Conservation (phyloP, 2,888 invertebrate genomes). For the Ptilodon capucinus region DNA sequence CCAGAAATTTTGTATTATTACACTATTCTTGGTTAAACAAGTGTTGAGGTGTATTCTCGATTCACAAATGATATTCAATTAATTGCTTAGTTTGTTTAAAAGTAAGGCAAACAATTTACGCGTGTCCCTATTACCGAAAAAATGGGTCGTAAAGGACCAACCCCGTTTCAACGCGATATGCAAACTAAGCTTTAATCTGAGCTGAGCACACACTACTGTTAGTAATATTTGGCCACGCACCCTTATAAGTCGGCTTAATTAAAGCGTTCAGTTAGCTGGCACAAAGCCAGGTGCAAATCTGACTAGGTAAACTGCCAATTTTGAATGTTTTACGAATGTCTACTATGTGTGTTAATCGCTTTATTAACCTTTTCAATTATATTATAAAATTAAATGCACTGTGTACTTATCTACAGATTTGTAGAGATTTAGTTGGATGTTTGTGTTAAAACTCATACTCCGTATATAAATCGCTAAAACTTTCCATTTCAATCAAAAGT, state of each 20-base stretch:
- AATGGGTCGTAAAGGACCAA: neutral
- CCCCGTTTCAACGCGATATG: neutral
- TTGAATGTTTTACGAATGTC: slow-evolving; percentile 3
- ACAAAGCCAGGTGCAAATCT: slow-evolving; percentile 21
- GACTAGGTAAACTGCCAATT: slow-evolving; percentile 12
- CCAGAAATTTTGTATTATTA: no score
- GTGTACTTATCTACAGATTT: slow-evolving; percentile 3
- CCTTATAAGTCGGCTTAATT: slow-evolving; percentile 13
- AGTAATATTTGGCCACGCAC: slow-evolving; percentile 5
- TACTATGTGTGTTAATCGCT: slow-evolving; percentile 5
- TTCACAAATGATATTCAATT: no score
- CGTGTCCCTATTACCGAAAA: neutral
- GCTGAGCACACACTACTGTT: slow-evolving; percentile 1
- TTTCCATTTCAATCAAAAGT: no score
- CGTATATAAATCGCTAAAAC: no score
- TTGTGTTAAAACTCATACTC: no score
- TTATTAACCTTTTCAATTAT: slow-evolving; percentile 27
- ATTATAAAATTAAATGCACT: slow-evolving; percentile 26
- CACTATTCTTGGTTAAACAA: no score
- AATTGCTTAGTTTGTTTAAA: no score
- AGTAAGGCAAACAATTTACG: no score
- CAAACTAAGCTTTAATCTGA: slow-evolving; percentile 7
- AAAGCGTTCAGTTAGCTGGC: slow-evolving; percentile 12
- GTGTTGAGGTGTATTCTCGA: no score
- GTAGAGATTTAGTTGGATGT: no score